These are phyloP conservation scores for Zosterops borbonicus DNA, from an alignment of 2,113 vertebrate genomes.

Conservation along the genomic window DNA sequence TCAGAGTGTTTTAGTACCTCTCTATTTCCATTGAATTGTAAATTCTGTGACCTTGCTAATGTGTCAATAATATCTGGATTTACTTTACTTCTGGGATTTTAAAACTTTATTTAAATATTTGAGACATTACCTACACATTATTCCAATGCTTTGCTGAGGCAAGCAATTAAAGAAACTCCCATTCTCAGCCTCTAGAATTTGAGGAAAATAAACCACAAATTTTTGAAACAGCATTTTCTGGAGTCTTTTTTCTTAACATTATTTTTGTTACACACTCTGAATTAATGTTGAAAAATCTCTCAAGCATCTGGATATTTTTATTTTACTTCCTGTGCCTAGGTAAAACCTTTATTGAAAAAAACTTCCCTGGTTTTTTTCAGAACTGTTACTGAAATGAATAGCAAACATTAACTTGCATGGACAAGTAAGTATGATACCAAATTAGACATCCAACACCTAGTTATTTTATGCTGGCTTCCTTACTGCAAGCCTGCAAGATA, in stretches of 20 bases:
- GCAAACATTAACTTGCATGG: neutral
- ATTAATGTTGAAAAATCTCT: neutral
- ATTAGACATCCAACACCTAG: neutral
- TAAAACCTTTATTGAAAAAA: neutral
- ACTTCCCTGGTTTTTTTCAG: neutral
- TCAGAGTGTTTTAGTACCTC: neutral
- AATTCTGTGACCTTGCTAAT: neutral
- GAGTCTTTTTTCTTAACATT: neutral
- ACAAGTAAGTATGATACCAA: neutral
- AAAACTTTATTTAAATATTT: constrained; percentile 25
- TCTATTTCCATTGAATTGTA: neutral
- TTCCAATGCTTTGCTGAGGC: neutral
- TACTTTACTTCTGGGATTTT: constrained; percentile 9
- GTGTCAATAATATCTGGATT: constrained; percentile 38
- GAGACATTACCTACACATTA: neutral
- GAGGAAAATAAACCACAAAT: neutral
- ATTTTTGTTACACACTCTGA: neutral
- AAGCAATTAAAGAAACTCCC: neutral
- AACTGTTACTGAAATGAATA: neutral
- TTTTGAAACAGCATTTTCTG: neutral
- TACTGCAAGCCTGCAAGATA: neutral
- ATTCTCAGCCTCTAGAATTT: neutral
- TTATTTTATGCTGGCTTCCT: neutral
- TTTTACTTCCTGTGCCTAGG: neutral
- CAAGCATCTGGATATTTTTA: neutral